Conservation (phyloP, 2,797 vertebrate genomes). For the Pipistrellus kuhlii region DNA sequence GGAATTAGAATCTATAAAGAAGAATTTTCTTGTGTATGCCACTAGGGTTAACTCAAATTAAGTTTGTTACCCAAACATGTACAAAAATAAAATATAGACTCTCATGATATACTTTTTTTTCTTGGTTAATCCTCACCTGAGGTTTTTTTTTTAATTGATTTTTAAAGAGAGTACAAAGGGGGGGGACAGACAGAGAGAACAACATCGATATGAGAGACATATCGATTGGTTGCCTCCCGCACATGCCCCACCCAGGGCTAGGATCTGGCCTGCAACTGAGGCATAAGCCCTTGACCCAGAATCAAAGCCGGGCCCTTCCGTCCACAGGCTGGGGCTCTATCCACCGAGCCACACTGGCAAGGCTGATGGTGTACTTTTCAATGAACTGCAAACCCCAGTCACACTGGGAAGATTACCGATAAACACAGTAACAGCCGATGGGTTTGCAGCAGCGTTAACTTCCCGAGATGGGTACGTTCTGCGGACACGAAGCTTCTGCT, state of each 20-base stretch:
- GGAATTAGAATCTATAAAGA: background rate
- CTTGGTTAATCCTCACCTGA: too few relatives aligned
- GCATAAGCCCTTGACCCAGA: too few relatives aligned
- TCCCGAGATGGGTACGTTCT: background rate
- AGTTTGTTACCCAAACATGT: background rate
- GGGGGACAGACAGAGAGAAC: too few relatives aligned
- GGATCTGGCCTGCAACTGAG: too few relatives aligned
- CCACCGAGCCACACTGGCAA: too few relatives aligned
- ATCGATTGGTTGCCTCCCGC: too few relatives aligned
- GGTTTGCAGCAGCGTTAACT: background rate
- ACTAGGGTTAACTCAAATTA: background rate
- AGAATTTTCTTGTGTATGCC: background rate
- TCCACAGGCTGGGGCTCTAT: too few relatives aligned
- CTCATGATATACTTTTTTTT: background rate
- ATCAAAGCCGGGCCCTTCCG: too few relatives aligned
- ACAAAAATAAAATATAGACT: background rate
- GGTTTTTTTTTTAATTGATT: too few relatives aligned
- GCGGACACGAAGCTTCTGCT: background rate
- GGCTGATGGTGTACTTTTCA: background rate
- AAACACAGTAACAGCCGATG: background rate
- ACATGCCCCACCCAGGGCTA: too few relatives aligned
- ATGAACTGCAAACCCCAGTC: background rate
- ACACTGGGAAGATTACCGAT: background rate
- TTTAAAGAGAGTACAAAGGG: too few relatives aligned
- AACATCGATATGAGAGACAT: too few relatives aligned